These are phyloP conservation scores for Pyrocoelia pectoralis DNA, from an alignment of 2,888 invertebrate genomes.

Conservation along the genomic window DNA sequence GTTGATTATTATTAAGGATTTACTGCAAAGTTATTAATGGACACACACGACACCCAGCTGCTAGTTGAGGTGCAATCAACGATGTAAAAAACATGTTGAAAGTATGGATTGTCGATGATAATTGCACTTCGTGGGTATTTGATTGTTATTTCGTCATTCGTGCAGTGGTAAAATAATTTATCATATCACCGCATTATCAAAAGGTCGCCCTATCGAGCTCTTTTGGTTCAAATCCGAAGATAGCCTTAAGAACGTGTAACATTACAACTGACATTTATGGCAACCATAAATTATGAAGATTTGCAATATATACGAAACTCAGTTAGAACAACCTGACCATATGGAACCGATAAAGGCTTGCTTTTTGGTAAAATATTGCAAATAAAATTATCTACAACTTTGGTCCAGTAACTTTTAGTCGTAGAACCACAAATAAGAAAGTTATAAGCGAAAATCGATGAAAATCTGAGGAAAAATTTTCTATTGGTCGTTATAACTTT, in stretches of 20 bases:
- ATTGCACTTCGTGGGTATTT: background rate
- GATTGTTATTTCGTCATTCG: background rate
- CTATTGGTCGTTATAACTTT: too few relatives aligned
- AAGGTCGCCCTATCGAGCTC: background rate
- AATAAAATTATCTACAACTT: too few relatives aligned
- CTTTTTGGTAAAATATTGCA: too few relatives aligned
- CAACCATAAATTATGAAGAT: background rate
- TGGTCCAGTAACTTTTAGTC: too few relatives aligned
- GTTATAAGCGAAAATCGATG: too few relatives aligned
- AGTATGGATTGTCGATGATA: background rate
- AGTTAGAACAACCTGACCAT: too few relatives aligned
- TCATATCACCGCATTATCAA: background rate
- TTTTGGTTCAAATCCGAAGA: background rate
- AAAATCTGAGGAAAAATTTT: too few relatives aligned
- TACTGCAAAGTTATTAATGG: too few relatives aligned
- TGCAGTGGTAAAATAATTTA: background rate
- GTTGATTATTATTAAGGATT: background rate
- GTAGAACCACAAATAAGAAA: too few relatives aligned
- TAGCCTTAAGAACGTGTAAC: background rate
- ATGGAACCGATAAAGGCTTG: too few relatives aligned
- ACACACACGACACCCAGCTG: too few relatives aligned
- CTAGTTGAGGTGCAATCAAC: too few relatives aligned
- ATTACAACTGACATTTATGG: background rate
- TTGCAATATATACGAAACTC: background rate
- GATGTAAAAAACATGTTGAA: conserved; percentile 3